Evolutionary conservation across 2,797 vertebrate species (phyloP).

Genomic region (Poeciliopsis presidionis): DNA sequence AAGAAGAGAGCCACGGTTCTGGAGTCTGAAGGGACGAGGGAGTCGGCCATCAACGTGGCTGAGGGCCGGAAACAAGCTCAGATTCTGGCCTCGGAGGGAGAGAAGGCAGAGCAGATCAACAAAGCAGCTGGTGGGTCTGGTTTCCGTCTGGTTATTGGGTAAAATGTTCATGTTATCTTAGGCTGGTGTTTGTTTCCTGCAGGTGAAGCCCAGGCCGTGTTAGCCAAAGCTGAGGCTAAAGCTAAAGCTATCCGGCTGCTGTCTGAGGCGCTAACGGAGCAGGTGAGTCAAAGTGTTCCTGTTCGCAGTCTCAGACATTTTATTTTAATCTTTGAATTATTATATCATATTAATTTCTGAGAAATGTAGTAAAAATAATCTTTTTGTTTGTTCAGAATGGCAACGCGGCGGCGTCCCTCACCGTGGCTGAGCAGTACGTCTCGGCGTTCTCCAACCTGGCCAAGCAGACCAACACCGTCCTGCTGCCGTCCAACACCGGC

Average conservation of each 20-base stretch:
- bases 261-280: slow-evolving; percentile 86
- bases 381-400: slow-evolving; percentile 82
- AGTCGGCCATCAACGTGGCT: slow-evolving; percentile 92
- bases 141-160: neutral
- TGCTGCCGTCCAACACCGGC: slow-evolving; percentile 88
- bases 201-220: slow-evolving; percentile 93
- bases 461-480: slow-evolving; percentile 92
- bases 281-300: slow-evolving; percentile 76
- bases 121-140: slow-evolving; percentile 85
- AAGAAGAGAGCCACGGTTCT: slow-evolving; percentile 93
- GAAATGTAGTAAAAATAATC: too few relatives aligned
- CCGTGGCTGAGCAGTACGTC: slow-evolving; percentile 94
- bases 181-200: slow-evolving; percentile 4
- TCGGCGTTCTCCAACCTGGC: slow-evolving; percentile 92
- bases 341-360: too few relatives aligned
- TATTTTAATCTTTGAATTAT: too few relatives aligned
- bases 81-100: slow-evolving; percentile 94
- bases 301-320: neutral
- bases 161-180: neutral
- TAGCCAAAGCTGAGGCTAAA: slow-evolving; percentile 93
- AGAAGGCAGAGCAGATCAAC: slow-evolving; percentile 93
- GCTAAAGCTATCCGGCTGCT: slow-evolving; percentile 89
- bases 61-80: slow-evolving; percentile 94
- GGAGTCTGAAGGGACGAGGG: slow-evolving; percentile 94
- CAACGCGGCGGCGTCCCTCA: slow-evolving; percentile 88